Evolutionary conservation across 92 coral and sea anemone species (phyloP).

Genomic region (Parazoanthus darwini): DNA sequence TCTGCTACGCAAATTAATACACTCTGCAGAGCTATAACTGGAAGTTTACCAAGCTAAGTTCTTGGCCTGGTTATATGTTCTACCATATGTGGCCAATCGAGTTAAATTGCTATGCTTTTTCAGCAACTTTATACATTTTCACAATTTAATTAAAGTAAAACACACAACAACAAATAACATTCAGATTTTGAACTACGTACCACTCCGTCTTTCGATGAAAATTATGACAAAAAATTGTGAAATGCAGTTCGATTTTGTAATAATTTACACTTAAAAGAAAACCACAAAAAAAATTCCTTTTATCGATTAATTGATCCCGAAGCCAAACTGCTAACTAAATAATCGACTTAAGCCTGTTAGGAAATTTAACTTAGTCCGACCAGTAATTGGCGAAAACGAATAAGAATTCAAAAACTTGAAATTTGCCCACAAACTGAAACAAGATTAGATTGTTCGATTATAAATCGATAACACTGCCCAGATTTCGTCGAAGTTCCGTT

Average conservation of each 20-base stretch:
- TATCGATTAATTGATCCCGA: background rate
- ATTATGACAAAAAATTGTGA: too few species aligned
- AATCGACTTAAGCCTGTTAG: background rate
- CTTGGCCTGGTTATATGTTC: background rate
- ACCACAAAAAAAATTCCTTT: background rate
- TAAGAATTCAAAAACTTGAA: background rate
- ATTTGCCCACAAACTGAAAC: background rate
- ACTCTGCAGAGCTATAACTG: background rate
- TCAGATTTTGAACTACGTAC: too few species aligned
- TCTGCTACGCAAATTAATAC: background rate
- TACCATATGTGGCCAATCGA: background rate
- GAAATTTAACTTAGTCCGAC: background rate
- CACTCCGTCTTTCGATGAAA: background rate
- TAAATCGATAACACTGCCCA: background rate
- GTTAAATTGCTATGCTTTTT: background rate
- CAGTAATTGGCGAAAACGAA: background rate
- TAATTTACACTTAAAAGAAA: too few species aligned
- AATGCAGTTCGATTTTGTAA: background rate
- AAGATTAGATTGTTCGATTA: conserved; percentile 12
- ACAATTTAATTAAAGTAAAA: background rate
- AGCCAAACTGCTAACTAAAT: background rate
- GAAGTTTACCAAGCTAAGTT: background rate
- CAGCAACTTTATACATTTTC: background rate
- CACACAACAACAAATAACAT: background rate
- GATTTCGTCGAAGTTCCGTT: background rate